phyloP scores from a whole-genome alignment of 1,140 invertebrate species.

The Lycorma delicatula region DNA sequence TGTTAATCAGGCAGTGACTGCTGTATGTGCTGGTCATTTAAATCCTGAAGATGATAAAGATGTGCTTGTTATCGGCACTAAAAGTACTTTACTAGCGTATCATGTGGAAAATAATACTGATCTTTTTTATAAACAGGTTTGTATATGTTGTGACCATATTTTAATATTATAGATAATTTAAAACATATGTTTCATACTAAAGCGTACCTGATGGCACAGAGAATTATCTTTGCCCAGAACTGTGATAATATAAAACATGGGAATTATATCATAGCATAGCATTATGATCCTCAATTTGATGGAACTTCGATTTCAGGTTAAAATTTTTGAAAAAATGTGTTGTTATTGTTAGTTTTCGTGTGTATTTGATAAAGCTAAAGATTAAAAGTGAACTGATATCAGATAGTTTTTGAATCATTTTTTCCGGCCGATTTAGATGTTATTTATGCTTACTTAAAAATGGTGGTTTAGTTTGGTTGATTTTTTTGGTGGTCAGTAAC shows the following conservation, averaged over 20 bases:
- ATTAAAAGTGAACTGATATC: no score
- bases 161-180: neutral
- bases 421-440: no score
- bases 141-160: conserved; percentile 12
- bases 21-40: conserved; percentile 57
- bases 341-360: no score
- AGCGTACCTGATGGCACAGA: neutral
- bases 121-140: conserved; percentile 83
- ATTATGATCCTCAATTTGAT: no score
- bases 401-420: no score
- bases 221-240: neutral
- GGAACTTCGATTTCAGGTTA: neutral
- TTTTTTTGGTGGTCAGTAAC: no score
- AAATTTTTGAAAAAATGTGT: neutral
- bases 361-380: no score
- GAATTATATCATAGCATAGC: neutral
- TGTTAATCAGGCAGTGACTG: conserved; percentile 69
- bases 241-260: neutral
- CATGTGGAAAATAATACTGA: conserved; percentile 87
- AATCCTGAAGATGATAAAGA: conserved; percentile 60
- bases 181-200: neutral
- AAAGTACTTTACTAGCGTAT: conserved; percentile 80
- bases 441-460: no score
- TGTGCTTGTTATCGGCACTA: conserved; percentile 72
- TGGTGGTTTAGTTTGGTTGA: no score